Evolutionary conservation across 1,140 invertebrate species (phyloP).

Genomic region (Drosophila novamexicana): DNA sequence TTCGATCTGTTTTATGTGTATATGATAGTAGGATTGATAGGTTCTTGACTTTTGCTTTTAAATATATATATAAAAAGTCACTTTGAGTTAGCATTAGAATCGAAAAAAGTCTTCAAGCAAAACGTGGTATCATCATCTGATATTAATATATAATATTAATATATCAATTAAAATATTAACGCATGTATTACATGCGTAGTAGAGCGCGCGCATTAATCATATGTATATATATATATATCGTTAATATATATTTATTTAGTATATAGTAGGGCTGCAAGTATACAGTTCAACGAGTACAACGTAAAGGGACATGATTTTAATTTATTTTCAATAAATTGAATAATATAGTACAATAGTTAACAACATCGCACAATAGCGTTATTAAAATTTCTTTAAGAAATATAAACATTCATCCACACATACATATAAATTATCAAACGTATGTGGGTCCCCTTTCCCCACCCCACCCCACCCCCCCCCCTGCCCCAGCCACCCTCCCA

Average conservation of each 20-base stretch:
- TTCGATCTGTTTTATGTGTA: constrained; percentile 5
- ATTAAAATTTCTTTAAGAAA: constrained; percentile 85
- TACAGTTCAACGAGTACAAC: constrained; percentile 42
- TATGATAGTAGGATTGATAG: constrained; percentile 29
- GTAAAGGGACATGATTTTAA: constrained; percentile 50
- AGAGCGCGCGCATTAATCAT: constrained; percentile 55
- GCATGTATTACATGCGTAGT: constrained; percentile 58
- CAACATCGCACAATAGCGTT: constrained; percentile 84
- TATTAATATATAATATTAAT: constrained; percentile 82
- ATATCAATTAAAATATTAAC: constrained; percentile 55
- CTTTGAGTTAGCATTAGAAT: constrained; percentile 50
- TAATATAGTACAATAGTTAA: constrained; percentile 83
- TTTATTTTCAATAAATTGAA: constrained; percentile 59
- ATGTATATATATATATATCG: constrained; percentile 33
- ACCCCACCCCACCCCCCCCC: constrained; percentile 2
- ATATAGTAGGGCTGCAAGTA: constrained; percentile 30
- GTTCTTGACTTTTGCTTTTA: constrained; percentile 42
- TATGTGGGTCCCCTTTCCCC: constrained; percentile 29
- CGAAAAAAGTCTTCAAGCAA: constrained; percentile 55
- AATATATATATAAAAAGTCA: constrained; percentile 19
- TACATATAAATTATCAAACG: constrained; percentile 70
- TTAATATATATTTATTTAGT: constrained; percentile 25
- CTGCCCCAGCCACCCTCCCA: background rate
- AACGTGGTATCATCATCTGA: constrained; percentile 68
- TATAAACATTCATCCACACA: constrained; percentile 82